Percentiles rank a stretch among this genome's conserved stretches.
Conservation (phyloP, 2,797 vertebrate genomes). For the Anabas testudineus region DNA sequence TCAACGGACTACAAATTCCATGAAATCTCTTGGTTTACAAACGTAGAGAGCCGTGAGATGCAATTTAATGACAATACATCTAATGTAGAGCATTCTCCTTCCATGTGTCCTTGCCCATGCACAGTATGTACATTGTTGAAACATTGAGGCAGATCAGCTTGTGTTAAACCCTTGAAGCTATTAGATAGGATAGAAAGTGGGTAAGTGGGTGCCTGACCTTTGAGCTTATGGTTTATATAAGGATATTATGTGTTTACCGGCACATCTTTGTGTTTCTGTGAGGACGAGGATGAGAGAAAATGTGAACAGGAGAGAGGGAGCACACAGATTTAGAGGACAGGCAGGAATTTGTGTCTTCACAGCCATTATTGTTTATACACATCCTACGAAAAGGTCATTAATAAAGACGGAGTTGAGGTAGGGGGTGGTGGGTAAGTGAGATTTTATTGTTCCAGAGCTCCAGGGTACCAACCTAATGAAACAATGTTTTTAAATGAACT, state of each 20-base stretch:
- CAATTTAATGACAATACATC: slow-evolving; percentile 72
- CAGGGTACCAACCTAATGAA: slow-evolving; percentile 64
- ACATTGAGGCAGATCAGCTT: slow-evolving; percentile 59
- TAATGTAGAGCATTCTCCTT: slow-evolving; percentile 71
- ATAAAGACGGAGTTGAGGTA: slow-evolving; percentile 60
- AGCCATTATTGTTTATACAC: slow-evolving; percentile 54
- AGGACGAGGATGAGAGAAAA: neutral
- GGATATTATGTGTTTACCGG: slow-evolving; percentile 64
- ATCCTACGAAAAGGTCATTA: slow-evolving; percentile 66
- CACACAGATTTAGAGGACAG: slow-evolving; percentile 25
- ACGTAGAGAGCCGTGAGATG: slow-evolving; percentile 69
- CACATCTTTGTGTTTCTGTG: slow-evolving; percentile 8
- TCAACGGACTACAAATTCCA: slow-evolving; percentile 50
- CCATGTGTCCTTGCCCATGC: slow-evolving; percentile 61
- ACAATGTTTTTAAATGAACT: slow-evolving; percentile 75
- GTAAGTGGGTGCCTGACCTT: slow-evolving; percentile 63
- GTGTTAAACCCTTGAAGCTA: slow-evolving; percentile 65
- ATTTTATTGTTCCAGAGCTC: slow-evolving; percentile 66
- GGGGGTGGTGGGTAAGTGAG: slow-evolving; percentile 24
- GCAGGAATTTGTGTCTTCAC: slow-evolving; percentile 43
- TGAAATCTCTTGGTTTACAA: slow-evolving; percentile 62
- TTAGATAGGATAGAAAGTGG: slow-evolving; percentile 76
- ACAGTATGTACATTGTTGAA: slow-evolving; percentile 31
- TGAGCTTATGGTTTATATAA: slow-evolving; percentile 61
- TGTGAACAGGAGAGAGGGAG: neutral